Base-by-base conservation (phyloP, 2,797 vertebrate species). In the Choloepus didactylus region DNA sequence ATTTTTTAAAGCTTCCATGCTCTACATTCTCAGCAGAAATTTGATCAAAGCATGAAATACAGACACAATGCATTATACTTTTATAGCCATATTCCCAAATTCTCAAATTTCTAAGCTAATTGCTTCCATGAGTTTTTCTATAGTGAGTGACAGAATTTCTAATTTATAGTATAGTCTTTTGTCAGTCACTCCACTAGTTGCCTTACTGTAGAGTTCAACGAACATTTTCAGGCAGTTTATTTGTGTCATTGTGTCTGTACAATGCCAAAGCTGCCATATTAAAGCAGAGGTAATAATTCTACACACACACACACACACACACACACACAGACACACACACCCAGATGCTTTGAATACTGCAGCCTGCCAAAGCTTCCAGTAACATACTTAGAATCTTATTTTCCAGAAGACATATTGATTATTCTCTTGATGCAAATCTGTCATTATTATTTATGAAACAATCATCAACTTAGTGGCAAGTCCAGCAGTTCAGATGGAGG, bases 101-200 rank as follows among this genome's bases (percentile, higher is more conserved):
- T 85, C 56, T 91, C 75, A 87, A 90, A 77, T 81, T 86, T 79
- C 56, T 12, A 16, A 41, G 27, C 6, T 49, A 90, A 75, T 96
- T 77, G 27, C 62, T 96, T 95, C 86, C 75, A 69, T 88, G 60
- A 95, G 31, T 27, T 87, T 94, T 95, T 95, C 56, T 91, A 31
- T 3, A 49, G 29, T n/a, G 31, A 96, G 9, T 92, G 60, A 92
- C 16, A 87, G 64, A 84, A 83, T 91, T 91, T 59, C 23, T 93
- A 87, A 27, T 83, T 92, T 64, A 75, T 46, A 70, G 54, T 19
- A 14, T 2, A 80, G 54, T 79, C 38, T 69, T 84, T 87, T 66
- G 27, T 88, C 54, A 51, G 12, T 87, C 9, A 60, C n/a, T 86
- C 15, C 3, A 23, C 38, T 72, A 27, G 44, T 5, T 85, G 62